Evolutionary conservation across 92 coral and sea anemone species (phyloP), one percentile per base, ranked within the genome.

Genomic region (Zoanthus sansibaricus): DNA sequence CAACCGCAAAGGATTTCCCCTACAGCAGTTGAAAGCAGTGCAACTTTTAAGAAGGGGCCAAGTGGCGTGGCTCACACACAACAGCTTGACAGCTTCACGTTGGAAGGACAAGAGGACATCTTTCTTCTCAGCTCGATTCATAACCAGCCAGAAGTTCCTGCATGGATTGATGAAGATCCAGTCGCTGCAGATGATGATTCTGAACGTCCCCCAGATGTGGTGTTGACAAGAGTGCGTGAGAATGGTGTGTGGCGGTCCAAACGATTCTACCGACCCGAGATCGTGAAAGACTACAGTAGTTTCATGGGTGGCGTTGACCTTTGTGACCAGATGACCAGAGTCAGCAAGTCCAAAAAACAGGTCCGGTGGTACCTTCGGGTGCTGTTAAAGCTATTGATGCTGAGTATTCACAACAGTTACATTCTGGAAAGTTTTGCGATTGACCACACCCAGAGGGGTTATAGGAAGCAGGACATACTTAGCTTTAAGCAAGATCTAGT

Each of bases 71-170:
- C 54, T 82, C 31, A 75, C 68, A 74, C 83, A 75, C 83, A 64
- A 88, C 56, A 20, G 74, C 45, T 82, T 88, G 91, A 48, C 83
- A 1, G 87, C 91, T 18, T 48, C 83, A 82, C 73, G 83, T 46
- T 88, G 77, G 83, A 82, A 88, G 20, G 91, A 88, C 25, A 78
- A 82, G 20, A 88, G 56, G 87, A 82, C 42, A 77, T 87, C 49
- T 70, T 79, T 58, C 74, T 87, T 70, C 82, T 72, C 7, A 87
- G 90, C 79, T 78, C 77, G 21, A 87, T 87, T 20, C 91, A 88
- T 82, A 56, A 37, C 37, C 62, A 85, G 30, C 92, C 89, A 69
- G 54, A 89, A 59, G 89, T 77, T 12, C 92, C 92, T 48, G 77
- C 75, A 17, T 89, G 88, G 91, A 88, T 89, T 21, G 42, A 37